Evolutionary conservation across 1,140 invertebrate genomes (phyloP), one percentile per base, ranked within the genome.

Genomic region (Bemisia tabaci): DNA sequence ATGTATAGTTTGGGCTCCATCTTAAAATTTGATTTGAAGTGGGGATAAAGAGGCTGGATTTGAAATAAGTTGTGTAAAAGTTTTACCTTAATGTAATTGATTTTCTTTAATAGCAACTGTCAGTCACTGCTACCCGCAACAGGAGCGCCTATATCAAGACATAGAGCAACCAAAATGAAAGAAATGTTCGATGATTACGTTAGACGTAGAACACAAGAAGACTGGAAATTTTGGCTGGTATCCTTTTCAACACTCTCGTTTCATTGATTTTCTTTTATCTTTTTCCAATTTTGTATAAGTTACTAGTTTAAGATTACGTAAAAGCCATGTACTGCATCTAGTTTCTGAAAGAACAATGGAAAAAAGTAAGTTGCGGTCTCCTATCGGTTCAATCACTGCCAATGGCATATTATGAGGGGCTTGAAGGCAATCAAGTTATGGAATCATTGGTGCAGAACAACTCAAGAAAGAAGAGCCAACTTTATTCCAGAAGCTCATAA

Each of bases 171-270:
- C 74, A 91, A 92, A 76, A 92, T 97, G 83, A 91, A 90, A 71
- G 92, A 96, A 80, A 92, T 95, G 86, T 97, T 95, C 79, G 88
- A 94, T 68, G 87, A 92, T 58, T 96, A 97, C 80, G 91, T 98
- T 17, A 82, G 87, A 71, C 84, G 82, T 65, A 80, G 92, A 64
- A 97, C 94, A 22, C 81, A 87, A 73, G 85, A 90, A 74, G 95
- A 97, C 79, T 97, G 95, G 94, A 97, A 96, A 81, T 98, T 96
- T 81, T 97, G 93, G 92, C 94, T 98, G 83, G 94, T 96, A 93
- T 86, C 81, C 82, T 83, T 82, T 78, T 71, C 64, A 59, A 27
- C 68, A 79, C 77, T 77, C 76, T 77, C 72, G 65, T 64, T 27
- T 12, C 22, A 66, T 22, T 27, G 26, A 26, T 62, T 64, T 64